Percentiles rank a stretch among this genome's conserved stretches.
phyloP scores from a whole-genome alignment of 2,888 invertebrate species.

The Actias luna region DNA sequence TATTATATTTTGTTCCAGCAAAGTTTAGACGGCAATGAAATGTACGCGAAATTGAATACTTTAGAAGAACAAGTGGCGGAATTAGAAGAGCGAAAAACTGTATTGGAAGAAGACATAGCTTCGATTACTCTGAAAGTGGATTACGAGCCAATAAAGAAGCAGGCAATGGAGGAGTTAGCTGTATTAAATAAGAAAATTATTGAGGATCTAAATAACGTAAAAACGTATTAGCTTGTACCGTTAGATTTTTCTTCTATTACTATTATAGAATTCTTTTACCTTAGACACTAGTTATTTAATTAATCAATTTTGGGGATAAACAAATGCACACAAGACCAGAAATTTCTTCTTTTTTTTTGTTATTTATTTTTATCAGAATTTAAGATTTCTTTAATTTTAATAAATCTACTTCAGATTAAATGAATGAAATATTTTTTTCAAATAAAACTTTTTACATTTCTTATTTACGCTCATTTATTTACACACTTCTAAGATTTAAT shows the following conservation, averaged over 20 bases:
- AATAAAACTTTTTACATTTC: conserved; percentile 15
- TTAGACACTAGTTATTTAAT: background rate
- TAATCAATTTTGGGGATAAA: too few species aligned
- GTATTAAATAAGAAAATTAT: conserved; percentile 82
- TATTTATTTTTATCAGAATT: too few species aligned
- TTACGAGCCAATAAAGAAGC: conserved; percentile 83
- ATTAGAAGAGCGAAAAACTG: conserved; percentile 85
- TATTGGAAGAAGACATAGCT: conserved; percentile 85
- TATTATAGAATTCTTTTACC: background rate
- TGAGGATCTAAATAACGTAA: conserved; percentile 61
- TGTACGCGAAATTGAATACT: conserved; percentile 84
- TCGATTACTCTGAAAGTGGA: conserved; percentile 86
- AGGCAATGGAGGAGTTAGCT: conserved; percentile 78
- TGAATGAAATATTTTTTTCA: background rate
- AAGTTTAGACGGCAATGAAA: conserved; percentile 86
- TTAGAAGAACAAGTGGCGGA: conserved; percentile 87
- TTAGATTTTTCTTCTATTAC: background rate
- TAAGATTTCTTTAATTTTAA: background rate
- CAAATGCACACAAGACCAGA: too few species aligned
- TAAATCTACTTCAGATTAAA: background rate
- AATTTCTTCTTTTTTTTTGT: too few species aligned
- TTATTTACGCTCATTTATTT: conserved; percentile 27
- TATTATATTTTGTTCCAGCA: conserved; percentile 6
- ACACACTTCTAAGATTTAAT: conserved; percentile 52
- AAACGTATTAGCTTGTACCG: conserved; percentile 50